These are phyloP conservation scores for Choloepus didactylus DNA, from an alignment of 2,797 vertebrate genomes.

Conservation along the genomic window DNA sequence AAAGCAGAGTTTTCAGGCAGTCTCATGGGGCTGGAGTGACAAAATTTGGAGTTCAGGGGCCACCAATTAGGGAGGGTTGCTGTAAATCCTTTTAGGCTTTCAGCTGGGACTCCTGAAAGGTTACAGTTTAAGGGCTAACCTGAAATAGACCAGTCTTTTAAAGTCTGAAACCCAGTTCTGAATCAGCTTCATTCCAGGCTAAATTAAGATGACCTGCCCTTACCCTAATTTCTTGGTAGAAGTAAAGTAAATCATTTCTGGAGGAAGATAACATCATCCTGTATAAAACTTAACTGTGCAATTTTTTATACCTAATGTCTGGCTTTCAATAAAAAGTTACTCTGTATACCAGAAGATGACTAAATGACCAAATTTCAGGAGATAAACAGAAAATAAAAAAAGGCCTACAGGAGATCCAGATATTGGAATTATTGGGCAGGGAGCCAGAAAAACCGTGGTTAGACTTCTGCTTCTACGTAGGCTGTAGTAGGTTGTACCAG, in stretches of 20 bases:
- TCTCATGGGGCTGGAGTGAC: background rate
- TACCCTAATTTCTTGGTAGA: background rate
- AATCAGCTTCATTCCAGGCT: background rate
- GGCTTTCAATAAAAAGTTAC: too few relatives aligned
- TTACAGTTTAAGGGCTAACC: background rate
- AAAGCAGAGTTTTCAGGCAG: background rate
- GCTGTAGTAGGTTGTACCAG: too few relatives aligned
- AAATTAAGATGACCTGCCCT: background rate
- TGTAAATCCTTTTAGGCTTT: background rate
- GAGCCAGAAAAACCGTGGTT: too few relatives aligned
- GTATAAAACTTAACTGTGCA: background rate
- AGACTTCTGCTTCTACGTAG: too few relatives aligned
- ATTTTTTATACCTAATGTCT: too few relatives aligned
- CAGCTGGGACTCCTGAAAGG: too few relatives aligned
- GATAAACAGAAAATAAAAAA: too few relatives aligned
- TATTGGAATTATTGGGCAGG: too few relatives aligned
- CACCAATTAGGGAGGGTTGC: background rate
- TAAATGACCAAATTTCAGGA: too few relatives aligned
- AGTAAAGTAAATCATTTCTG: conserved; percentile 14
- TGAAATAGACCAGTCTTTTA: background rate
- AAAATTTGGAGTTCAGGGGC: background rate
- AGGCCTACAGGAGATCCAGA: too few relatives aligned
- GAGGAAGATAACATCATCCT: conserved; percentile 17
- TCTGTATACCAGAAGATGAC: too few relatives aligned
- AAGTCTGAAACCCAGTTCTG: background rate